Base-by-base conservation (phyloP, 2,888 invertebrate genomes). In the Tipula lateralis region DNA sequence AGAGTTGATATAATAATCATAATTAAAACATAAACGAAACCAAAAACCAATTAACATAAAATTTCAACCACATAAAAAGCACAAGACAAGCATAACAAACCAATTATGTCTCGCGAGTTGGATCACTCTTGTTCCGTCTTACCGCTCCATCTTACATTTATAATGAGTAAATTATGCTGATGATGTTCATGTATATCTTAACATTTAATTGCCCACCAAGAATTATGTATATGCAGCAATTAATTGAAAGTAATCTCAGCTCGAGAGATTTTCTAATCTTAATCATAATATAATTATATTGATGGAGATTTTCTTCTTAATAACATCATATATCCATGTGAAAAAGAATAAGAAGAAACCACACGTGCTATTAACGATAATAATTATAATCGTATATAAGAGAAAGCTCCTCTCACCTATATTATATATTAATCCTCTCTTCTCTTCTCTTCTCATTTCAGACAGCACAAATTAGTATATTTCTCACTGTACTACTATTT, bases 381-480 rank as follows among this genome's bases (percentile, higher is more conserved):
- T 44, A 44, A 24, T 66, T 24, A 24, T 24, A 9, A 66, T 66
- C n/a, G n/a, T n/a, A n/a, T n/a, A n/a, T 66, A 24, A 66, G 24
- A 66, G 66, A 66, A 66, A 66, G 66, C 24, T 66, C 24, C 12
- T 66, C 24, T 0, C 24, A 36, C 3, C 5, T 44, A 44, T 66
- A 24, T 9, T 66, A n/a, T 9, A 50, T 50, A 50, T 50, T 50
- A 16, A 50, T 50, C 16, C 16, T 6, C 19, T 50, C 16, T 50
- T 5, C 6, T 50, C 12, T 39, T 82, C n/a, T 29, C 12, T 29
- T 82, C 82, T 82, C 82, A 82, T 82, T 82, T 82, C 82, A 82
- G 82, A 82, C 82, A 30, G 30, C 82, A 82, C 82, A 82, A 16
- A 82, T 82, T 32, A 32, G 30, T 32, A 82, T 82, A 16, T 82